Evolutionary conservation across 2,888 invertebrate genomes (phyloP).

Genomic region (Sphaerophoria taeniata): DNA sequence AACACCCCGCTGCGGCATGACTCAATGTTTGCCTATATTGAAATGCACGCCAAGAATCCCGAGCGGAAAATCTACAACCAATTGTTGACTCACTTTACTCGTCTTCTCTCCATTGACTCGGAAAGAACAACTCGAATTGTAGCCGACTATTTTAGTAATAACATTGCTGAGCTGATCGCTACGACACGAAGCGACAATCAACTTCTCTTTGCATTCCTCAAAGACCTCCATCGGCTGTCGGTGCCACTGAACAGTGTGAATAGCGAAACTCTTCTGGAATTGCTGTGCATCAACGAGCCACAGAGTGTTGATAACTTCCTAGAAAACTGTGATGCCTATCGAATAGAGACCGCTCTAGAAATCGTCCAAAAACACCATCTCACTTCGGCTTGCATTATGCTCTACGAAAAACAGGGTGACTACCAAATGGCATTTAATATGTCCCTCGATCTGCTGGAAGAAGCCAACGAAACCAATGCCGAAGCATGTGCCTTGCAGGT

Average conservation of each 20-base stretch:
- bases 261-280: conserved; percentile 86
- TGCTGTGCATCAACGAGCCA: conserved; percentile 86
- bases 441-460: conserved; percentile 83
- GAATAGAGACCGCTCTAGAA: conserved; percentile 86
- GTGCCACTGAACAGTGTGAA: conserved; percentile 82
- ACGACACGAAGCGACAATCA: conserved; percentile 75
- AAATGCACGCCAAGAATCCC: conserved; percentile 82
- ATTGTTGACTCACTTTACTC: conserved; percentile 83
- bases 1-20: conserved; percentile 85
- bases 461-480: conserved; percentile 74
- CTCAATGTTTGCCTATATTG: conserved; percentile 86
- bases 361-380: conserved; percentile 86
- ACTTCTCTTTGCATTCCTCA: conserved; percentile 84
- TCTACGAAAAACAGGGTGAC: conserved; percentile 90
- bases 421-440: conserved; percentile 88
- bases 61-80: conserved; percentile 83
- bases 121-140: conserved; percentile 86
- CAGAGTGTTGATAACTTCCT: conserved; percentile 84
- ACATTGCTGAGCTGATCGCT: conserved; percentile 83
- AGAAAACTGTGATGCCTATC: conserved; percentile 84
- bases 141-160: conserved; percentile 84
- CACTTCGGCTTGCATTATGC: conserved; percentile 87
- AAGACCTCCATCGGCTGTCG: conserved; percentile 84
- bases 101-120: conserved; percentile 85
- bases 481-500: conserved; percentile 77